Percentiles rank a stretch among this genome's conserved stretches.
Conservation (phyloP, 37 sponge, comb jelly and placozoan species). For the Mnemiopsis leidyi region DNA sequence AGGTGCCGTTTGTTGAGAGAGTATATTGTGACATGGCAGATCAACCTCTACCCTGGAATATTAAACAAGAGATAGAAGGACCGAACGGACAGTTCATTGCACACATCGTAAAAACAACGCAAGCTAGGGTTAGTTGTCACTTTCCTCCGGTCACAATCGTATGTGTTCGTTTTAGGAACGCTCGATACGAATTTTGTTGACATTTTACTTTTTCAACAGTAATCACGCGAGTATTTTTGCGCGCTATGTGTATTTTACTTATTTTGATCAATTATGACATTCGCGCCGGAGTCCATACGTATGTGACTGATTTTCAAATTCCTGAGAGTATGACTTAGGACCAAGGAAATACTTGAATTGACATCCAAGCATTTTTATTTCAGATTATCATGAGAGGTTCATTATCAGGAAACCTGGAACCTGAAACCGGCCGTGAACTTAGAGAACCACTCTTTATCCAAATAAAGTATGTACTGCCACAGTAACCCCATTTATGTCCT, state of each 20-base stretch:
- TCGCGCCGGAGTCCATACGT: too few relatives aligned
- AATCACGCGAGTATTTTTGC: background rate
- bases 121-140: background rate
- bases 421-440: background rate
- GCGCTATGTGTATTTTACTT: background rate
- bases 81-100: background rate
- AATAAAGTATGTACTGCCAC: background rate
- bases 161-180: background rate
- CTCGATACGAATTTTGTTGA: background rate
- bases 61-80: constrained; percentile 12
- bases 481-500: background rate
- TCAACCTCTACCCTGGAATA: constrained; percentile 40
- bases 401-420: constrained; percentile 12
- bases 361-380: too few relatives aligned
- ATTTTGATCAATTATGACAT: too few relatives aligned
- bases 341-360: too few relatives aligned
- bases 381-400: background rate
- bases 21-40: background rate
- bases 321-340: too few relatives aligned
- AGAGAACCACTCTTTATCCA: constrained; percentile 12
- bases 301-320: too few relatives aligned
- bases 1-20: background rate
- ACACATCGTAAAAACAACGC: background rate
- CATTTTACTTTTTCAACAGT: background rate
- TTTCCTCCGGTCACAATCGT: background rate